Evolutionary conservation across 2,113 vertebrate genomes (phyloP), one percentile per base, ranked within the genome.

Genomic region (Tyrannus savana): DNA sequence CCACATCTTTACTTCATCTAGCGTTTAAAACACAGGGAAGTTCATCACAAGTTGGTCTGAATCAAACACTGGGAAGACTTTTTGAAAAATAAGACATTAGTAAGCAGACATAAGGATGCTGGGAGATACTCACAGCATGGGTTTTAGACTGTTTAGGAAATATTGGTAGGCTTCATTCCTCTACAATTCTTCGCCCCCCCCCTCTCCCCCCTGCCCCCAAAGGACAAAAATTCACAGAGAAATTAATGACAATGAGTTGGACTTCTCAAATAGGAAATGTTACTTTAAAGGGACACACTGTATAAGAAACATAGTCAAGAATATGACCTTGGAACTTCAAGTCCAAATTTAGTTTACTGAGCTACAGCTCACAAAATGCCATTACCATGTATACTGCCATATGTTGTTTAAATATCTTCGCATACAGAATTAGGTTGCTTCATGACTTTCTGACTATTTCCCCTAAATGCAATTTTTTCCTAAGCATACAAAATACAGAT

Each of bases 101-200:
- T 63, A 71, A 39, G 15, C 3, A 87, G 41, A 69, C 47, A 22
- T n/a, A 62, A 56, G 8, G 15, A 81, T 58, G 6, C 8, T 58
- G 10, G 39, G 23, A 72, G 15, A 37, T 37, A 62, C 5, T 1
- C 7, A 35, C 3, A 35, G 24, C 8, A 67, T 33, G 27, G 28
- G 33, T 14, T 90, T 75, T 46, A 8, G 17, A 22, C 2, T 14
- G 3, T 59, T 87, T 55, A 84, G 23, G 7, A 42, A 37, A 30
- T 30, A 52, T 5, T 37, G 27, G 5, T 16, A 84, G 2, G 8
- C 4, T 68, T 67, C 15, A 68, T 30, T 64, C 3, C 21, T 59
- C 4, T 49, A 12, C 1, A 0, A 1, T 2, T 31, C 35, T 37
- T n/a, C n/a, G n/a, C n/a, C n/a, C n/a, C n/a, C n/a, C n/a, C n/a